These are phyloP conservation scores for Balanococcus diminutus DNA, from an alignment of 2,888 invertebrate species.

Conservation along the genomic window DNA sequence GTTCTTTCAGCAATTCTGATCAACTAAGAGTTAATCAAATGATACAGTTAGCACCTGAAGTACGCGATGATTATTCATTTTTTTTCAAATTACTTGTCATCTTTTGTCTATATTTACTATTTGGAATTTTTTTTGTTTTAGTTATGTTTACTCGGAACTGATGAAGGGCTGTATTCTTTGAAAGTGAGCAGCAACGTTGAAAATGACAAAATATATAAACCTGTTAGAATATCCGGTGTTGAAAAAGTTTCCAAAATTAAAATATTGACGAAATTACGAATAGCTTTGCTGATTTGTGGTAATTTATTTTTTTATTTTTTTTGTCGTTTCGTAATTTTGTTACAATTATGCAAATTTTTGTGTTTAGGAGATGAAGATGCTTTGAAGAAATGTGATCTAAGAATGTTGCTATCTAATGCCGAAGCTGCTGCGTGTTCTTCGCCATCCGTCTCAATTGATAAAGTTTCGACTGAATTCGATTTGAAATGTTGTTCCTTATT, in stretches of 20 bases:
- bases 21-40: constrained; percentile 49
- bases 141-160: constrained; percentile 52
- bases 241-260: constrained; percentile 53
- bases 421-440: constrained; percentile 49
- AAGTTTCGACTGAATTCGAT: not conserved
- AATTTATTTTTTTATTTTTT: not conserved
- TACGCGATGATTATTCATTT: not conserved
- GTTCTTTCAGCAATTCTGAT: constrained; percentile 49
- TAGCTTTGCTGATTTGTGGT: constrained; percentile 56
- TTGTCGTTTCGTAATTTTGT: not conserved
- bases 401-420: constrained; percentile 47
- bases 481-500: constrained; percentile 4
- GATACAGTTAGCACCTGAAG: constrained; percentile 53
- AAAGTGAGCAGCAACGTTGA: constrained; percentile 49
- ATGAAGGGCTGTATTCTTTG: constrained; percentile 57
- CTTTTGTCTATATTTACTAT: not conserved
- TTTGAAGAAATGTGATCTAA: constrained; percentile 46
- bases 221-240: constrained; percentile 54
- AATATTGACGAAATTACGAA: constrained; percentile 54
- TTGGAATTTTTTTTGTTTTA: not conserved
- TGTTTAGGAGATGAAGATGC: constrained; percentile 31
- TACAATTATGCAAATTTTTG: not conserved
- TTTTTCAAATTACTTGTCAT: not conserved
- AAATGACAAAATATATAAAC: constrained; percentile 36
- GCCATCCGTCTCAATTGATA: not conserved